Evolutionary conservation across 2,888 invertebrate genomes (phyloP).

Genomic region (Eremobia ochroleuca): DNA sequence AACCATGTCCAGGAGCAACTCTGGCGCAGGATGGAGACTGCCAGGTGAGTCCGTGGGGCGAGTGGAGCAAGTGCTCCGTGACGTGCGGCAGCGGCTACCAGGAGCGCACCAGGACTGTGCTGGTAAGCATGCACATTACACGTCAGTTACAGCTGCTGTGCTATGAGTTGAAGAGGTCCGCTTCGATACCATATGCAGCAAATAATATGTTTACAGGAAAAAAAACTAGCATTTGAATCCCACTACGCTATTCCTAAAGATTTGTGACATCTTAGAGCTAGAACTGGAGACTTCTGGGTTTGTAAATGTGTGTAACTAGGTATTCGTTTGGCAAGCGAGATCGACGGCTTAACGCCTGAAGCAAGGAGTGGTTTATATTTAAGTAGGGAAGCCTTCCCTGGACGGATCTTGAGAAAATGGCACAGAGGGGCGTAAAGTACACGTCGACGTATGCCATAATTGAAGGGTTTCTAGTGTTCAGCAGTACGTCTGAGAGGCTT

Average conservation of each 20-base stretch:
- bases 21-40: constrained; percentile 89
- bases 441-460: background rate
- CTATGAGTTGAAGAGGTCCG: background rate
- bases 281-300: background rate
- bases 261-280: no score
- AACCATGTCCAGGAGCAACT: constrained; percentile 48
- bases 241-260: background rate
- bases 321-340: background rate
- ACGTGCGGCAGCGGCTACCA: constrained; percentile 95
- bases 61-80: constrained; percentile 96
- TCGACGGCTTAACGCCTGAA: background rate
- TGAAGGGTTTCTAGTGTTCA: constrained; percentile 14
- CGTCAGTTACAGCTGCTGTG: no score
- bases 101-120: constrained; percentile 92
- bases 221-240: background rate
- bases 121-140: constrained; percentile 81
- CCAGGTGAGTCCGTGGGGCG: constrained; percentile 94
- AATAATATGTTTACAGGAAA: background rate
- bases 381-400: background rate
- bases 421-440: background rate
- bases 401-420: background rate
- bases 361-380: background rate
- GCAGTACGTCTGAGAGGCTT: background rate
- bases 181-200: background rate
- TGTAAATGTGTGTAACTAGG: background rate